Evolutionary conservation across 2,797 vertebrate genomes (phyloP).

Genomic region (Steatocranus sp.): DNA sequence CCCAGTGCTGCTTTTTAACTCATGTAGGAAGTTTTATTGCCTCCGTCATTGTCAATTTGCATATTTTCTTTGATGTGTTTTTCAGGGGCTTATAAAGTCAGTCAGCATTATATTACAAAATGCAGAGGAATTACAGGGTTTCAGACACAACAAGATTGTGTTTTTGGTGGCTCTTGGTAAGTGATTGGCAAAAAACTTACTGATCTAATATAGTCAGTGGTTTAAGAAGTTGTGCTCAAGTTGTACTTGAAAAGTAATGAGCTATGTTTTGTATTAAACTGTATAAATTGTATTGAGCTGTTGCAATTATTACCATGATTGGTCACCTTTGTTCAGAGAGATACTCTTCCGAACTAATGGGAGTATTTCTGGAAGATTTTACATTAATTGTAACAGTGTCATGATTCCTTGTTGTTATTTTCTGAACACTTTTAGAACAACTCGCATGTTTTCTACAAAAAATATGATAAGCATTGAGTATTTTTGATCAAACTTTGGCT

Average conservation of each 20-base stretch:
- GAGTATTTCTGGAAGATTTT: background rate
- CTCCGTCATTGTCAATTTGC: conserved; percentile 19
- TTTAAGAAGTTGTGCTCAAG: background rate
- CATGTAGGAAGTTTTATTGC: background rate
- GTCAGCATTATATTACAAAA: background rate
- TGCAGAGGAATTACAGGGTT: background rate
- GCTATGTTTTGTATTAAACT: background rate
- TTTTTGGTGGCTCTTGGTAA: background rate
- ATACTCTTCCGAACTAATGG: fast-evolving
- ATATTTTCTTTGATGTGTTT: conserved; percentile 19
- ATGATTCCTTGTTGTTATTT: fast-evolving
- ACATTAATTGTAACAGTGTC: background rate
- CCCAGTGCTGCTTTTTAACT: conserved; percentile 15
- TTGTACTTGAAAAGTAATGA: background rate
- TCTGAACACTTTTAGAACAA: background rate
- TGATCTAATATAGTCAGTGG: background rate
- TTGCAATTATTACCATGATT: background rate
- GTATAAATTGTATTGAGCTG: background rate
- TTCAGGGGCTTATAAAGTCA: background rate
- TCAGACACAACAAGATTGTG: background rate
- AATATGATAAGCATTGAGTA: background rate
- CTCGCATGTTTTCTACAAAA: fast-evolving
- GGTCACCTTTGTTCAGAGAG: background rate
- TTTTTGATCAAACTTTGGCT: background rate
- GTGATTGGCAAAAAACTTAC: background rate